Evolutionary conservation across 2,888 invertebrate genomes (phyloP).

Genomic region (Synanthedon formicaeformis): DNA sequence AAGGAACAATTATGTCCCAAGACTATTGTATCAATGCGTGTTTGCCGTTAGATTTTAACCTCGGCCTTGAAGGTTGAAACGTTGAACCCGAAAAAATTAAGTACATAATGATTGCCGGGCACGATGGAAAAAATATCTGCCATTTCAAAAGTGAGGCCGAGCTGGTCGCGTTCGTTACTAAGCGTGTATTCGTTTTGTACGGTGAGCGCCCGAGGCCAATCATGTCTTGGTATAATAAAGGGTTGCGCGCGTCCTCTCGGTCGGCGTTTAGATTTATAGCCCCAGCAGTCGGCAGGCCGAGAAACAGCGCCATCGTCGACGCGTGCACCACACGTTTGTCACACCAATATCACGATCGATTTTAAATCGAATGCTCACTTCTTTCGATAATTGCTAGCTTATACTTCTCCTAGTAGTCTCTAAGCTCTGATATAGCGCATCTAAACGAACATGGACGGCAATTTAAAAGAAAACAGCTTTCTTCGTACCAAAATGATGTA

Average conservation of each 20-base stretch:
- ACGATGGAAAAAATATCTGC: constrained; percentile 33
- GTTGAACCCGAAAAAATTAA: constrained; percentile 6
- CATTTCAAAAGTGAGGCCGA: constrained; percentile 38
- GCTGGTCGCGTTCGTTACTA: constrained; percentile 40
- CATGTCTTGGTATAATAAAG: constrained; percentile 66
- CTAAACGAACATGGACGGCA: constrained; percentile 2
- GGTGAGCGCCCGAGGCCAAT: constrained; percentile 59
- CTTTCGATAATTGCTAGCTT: constrained; percentile 35
- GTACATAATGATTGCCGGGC: constrained; percentile 20
- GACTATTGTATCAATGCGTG: constrained; percentile 13
- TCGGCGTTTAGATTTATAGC: constrained; percentile 54
- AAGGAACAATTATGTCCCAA: constrained; percentile 29
- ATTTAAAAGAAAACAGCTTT: constrained; percentile 9
- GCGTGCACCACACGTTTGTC: constrained; percentile 48
- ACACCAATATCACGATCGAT: constrained; percentile 45
- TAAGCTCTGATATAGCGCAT: not conserved
- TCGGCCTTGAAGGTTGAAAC: constrained; percentile 11
- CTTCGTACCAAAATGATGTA: constrained; percentile 1
- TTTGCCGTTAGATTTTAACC: constrained; percentile 1
- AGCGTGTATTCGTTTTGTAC: constrained; percentile 50
- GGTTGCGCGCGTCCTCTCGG: constrained; percentile 55
- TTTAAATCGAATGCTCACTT: constrained; percentile 18
- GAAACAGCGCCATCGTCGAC: constrained; percentile 30
- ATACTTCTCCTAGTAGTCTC: constrained; percentile 11
- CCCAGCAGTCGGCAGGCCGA: constrained; percentile 22